phyloP scores from a whole-genome alignment of 2,113 vertebrate species.

The Alces alces region DNA sequence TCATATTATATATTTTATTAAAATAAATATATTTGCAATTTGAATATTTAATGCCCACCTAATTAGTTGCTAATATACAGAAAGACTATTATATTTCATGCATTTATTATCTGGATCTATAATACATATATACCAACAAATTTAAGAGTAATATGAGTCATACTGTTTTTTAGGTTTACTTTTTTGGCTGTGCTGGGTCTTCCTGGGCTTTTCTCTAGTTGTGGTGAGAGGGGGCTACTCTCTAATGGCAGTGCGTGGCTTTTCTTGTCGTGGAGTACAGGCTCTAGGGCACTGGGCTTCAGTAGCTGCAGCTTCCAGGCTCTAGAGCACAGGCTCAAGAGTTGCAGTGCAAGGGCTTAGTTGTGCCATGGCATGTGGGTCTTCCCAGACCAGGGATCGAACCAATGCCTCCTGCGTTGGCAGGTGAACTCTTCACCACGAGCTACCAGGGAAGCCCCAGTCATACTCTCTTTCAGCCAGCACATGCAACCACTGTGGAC shows the following conservation, averaged over 20 bases:
- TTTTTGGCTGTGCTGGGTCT: not conserved
- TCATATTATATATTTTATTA: not conserved
- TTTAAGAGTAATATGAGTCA: not conserved
- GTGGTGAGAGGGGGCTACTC: no score
- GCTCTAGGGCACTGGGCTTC: not conserved
- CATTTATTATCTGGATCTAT: not conserved
- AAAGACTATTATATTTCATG: not conserved
- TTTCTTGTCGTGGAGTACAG: not conserved
- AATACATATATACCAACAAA: not conserved
- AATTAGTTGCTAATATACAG: not conserved
- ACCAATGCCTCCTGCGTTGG: not conserved
- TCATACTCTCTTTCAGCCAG: not conserved
- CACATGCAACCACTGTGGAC: not conserved
- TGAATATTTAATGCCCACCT: not conserved
- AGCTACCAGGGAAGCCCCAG: not conserved
- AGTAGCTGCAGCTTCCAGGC: not conserved
- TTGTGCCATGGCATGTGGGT: not conserved
- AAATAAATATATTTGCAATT: not conserved
- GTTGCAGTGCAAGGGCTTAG: not conserved
- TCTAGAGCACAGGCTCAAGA: not conserved
- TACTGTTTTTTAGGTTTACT: not conserved
- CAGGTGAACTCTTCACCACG: not conserved
- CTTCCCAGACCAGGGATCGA: not conserved
- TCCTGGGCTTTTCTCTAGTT: no score
- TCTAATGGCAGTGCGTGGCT: no score